Evolutionary conservation across 2,113 vertebrate genomes (phyloP), one percentile per base, ranked within the genome.

Genomic region (Brachypodius melanocephalos): DNA sequence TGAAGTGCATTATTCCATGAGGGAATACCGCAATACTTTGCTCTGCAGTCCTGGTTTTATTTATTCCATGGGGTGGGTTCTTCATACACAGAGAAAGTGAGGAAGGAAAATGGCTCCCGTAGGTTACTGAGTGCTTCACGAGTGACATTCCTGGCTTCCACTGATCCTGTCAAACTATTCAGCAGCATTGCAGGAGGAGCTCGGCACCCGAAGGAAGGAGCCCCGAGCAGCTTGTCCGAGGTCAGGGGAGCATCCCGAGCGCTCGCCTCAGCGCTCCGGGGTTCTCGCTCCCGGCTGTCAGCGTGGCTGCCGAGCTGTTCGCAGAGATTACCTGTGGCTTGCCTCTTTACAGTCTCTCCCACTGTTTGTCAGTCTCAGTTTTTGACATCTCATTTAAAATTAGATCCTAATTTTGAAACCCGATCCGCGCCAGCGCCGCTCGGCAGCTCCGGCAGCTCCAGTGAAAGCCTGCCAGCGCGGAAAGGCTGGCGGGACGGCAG

Each of bases 341-440:
- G 73, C 86, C 73, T 81, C 65, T 31, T 68, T 32, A 26, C 73
- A 62, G 40, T 17, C 85, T 54, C 82, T 55, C 76, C 84, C 77
- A 34, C 80, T 51, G 75, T 43, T 83, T 83, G 93, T 78, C 91
- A 89, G 57, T 6, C 84, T 36, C 12, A 2, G 6, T 3, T 61
- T 89, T 90, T 93, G 94, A 95, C 89, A 68, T 95, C 80, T 93
- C 69, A 55, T 75, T 96, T 89, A 86, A 92, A 95, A 96, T 78
- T 38, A 92, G 89, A 46, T 52, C 80, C 80, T 72, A 63, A 65
- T 82, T 95, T 87, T 89, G 94, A 72, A 96, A 89, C 84, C 45
- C 1, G 91, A 95, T 59, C 86, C 25, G 3, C 3, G 12, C 5
- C 34, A 74, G 83, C 28, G 5, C 31, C 19, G 10, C 9, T 55